Evolutionary conservation across 2,113 vertebrate species (phyloP).

Genomic region (Amblyornis subalaris): DNA sequence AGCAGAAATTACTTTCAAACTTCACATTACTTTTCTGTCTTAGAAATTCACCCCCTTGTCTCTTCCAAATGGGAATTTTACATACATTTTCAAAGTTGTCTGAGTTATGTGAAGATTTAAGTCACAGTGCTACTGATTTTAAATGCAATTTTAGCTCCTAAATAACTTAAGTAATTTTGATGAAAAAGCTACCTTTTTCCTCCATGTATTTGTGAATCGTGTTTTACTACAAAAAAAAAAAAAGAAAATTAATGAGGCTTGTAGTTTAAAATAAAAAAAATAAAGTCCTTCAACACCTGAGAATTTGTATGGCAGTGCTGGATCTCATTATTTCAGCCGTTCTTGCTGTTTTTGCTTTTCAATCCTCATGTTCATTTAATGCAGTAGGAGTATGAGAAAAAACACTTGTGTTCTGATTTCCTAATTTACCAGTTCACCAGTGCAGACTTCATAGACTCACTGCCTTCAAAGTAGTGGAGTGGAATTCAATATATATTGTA

Average conservation of each 20-base stretch:
- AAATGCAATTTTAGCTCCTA: neutral
- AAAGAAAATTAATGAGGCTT: neutral
- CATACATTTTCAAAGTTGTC: neutral
- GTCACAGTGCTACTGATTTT: neutral
- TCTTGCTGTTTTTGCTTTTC: neutral
- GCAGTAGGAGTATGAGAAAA: slow-evolving; percentile 32
- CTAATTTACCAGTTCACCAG: slow-evolving; percentile 72
- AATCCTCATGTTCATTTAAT: slow-evolving; percentile 17
- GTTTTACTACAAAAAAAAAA: neutral
- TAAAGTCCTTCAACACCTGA: neutral
- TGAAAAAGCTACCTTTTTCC: neutral
- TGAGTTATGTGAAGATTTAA: neutral
- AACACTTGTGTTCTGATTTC: slow-evolving; percentile 51
- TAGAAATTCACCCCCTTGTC: neutral
- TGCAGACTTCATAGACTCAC: slow-evolving; percentile 53
- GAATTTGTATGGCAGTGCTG: neutral
- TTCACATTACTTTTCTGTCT: neutral
- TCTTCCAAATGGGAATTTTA: neutral
- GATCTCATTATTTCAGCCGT: slow-evolving; percentile 28
- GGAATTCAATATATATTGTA: slow-evolving; percentile 34
- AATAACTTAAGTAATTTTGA: neutral
- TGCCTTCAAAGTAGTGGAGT: slow-evolving; percentile 40
- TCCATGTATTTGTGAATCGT: neutral
- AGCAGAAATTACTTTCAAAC: neutral
- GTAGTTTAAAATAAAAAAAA: neutral